Conservation (phyloP, 1,140 invertebrate genomes). For the Neomicropteryx cornuta region DNA sequence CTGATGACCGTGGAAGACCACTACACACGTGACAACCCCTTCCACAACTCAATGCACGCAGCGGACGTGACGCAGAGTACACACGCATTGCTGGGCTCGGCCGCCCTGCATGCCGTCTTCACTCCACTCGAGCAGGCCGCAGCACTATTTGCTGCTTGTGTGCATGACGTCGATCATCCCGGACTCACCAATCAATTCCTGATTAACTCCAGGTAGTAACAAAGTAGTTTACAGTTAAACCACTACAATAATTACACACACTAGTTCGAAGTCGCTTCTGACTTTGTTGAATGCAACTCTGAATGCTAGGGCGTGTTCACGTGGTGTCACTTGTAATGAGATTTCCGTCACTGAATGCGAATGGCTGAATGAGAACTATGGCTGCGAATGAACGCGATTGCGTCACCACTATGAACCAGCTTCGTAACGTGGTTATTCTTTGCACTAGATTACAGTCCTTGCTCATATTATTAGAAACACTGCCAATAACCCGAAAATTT, state of each 20-base stretch:
- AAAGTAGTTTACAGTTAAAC: conserved; percentile 53
- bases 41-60: conserved; percentile 96
- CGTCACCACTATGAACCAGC: too few species aligned
- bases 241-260: not conserved
- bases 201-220: conserved; percentile 92
- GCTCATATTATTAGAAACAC: too few species aligned
- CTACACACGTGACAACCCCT: conserved; percentile 93
- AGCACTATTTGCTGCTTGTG: conserved; percentile 93
- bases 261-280: too few species aligned
- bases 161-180: conserved; percentile 98
- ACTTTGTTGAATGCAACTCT: too few species aligned
- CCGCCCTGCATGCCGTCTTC: conserved; percentile 91
- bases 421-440: too few species aligned
- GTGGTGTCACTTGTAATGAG: too few species aligned
- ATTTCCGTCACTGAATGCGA: too few species aligned
- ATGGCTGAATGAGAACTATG: too few species aligned
- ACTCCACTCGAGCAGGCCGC: conserved; percentile 89
- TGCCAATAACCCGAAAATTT: too few species aligned
- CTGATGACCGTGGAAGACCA: conserved; percentile 97
- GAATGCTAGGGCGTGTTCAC: too few species aligned
- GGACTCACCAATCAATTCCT: conserved; percentile 96
- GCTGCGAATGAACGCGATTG: too few species aligned
- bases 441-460: too few species aligned
- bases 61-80: conserved; percentile 96
- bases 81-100: conserved; percentile 87